phyloP scores from a whole-genome alignment of 2,888 invertebrate species.

The Junonia oenone region DNA sequence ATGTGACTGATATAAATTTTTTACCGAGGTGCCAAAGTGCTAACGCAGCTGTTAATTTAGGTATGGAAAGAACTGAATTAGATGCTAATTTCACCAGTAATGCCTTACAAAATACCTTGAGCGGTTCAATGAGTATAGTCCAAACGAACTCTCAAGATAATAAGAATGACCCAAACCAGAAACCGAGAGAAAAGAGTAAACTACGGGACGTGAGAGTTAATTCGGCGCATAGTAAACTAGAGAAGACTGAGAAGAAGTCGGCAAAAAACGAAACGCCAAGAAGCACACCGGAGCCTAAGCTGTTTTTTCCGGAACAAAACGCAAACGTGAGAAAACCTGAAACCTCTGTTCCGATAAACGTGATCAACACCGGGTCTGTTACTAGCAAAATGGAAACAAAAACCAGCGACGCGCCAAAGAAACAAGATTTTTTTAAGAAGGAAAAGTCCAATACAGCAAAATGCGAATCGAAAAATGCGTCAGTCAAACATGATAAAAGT shows the following conservation, averaged over 20 bases:
- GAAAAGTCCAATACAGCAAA: conserved; percentile 64
- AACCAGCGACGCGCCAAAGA: conserved; percentile 62
- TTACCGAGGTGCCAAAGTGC: conserved; percentile 72
- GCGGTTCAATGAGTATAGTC: conserved; percentile 56
- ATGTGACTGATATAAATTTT: conserved; percentile 62
- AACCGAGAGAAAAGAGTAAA: conserved; percentile 69
- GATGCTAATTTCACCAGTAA: conserved; percentile 53
- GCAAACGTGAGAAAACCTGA: conserved; percentile 61
- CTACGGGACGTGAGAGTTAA: conserved; percentile 70
- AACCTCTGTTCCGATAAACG: conserved; percentile 69
- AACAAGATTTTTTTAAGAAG: conserved; percentile 76
- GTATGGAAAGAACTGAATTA: conserved; percentile 59
- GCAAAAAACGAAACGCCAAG: conserved; percentile 60
- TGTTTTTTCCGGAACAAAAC: conserved; percentile 68
- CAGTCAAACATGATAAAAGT: conserved; percentile 68
- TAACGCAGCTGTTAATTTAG: conserved; percentile 62
- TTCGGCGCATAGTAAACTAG: conserved; percentile 69
- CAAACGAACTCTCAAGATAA: conserved; percentile 48
- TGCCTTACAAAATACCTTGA: conserved; percentile 50
- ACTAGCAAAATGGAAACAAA: conserved; percentile 62
- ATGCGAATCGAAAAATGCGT: conserved; percentile 56
- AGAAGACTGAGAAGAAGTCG: conserved; percentile 65
- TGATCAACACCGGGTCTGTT: conserved; percentile 59
- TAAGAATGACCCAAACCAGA: conserved; percentile 56
- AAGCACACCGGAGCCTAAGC: conserved; percentile 66